phyloP scores from a whole-genome alignment of 2,113 vertebrate species.

The Vicugna pacos region DNA sequence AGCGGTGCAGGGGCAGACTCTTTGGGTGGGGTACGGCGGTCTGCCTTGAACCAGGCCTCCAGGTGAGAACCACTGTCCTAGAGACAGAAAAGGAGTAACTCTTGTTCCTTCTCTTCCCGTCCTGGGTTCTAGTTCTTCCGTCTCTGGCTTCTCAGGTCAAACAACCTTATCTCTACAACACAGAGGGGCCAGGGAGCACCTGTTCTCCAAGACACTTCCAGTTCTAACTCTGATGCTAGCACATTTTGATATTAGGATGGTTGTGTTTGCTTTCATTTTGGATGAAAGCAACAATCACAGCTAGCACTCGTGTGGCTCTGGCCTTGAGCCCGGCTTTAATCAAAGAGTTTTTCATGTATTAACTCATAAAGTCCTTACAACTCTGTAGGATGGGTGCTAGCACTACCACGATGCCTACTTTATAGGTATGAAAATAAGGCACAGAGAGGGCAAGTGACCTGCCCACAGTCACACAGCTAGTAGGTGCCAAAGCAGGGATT shows the following conservation, averaged over 20 bases:
- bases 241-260: background rate
- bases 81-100: background rate
- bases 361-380: background rate
- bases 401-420: background rate
- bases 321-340: background rate
- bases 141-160: background rate
- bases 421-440: background rate
- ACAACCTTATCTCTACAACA: no score
- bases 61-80: background rate
- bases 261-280: constrained; percentile 23
- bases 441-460: background rate
- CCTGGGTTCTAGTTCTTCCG: background rate
- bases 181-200: background rate
- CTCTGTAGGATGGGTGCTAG: background rate
- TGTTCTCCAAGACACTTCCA: background rate
- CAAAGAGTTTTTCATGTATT: background rate
- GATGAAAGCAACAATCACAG: background rate
- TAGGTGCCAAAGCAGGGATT: background rate
- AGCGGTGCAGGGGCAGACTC: background rate
- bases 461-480: background rate
- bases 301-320: background rate
- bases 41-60: background rate
- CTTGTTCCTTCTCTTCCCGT: background rate
- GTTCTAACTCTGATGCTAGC: background rate
- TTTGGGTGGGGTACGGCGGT: background rate